Evolutionary conservation across 2,113 vertebrate genomes (phyloP).

Genomic region (Sakesphorus luctuosus): DNA sequence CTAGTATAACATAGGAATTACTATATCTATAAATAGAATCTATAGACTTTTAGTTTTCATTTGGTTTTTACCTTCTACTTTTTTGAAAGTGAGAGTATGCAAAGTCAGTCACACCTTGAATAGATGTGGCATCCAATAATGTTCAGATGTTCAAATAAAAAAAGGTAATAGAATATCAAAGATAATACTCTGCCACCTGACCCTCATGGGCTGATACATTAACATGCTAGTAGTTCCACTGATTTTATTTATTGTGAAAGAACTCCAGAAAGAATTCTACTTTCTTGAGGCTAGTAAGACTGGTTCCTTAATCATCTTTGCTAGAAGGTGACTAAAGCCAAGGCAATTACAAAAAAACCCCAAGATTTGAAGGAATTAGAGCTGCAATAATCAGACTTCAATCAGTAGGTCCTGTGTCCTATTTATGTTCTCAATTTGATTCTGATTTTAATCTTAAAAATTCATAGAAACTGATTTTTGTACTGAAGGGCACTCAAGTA

Average conservation of each 20-base stretch:
- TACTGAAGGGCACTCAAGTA: background rate
- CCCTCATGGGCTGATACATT: background rate
- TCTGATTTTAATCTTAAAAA: background rate
- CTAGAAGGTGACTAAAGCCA: background rate
- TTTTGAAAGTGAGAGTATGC: background rate
- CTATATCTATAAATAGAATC: background rate
- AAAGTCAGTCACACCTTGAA: background rate
- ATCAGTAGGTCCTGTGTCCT: background rate
- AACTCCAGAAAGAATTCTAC: background rate
- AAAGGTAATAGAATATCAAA: background rate
- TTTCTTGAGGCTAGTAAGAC: background rate
- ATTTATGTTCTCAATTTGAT: background rate
- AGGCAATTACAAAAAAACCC: background rate
- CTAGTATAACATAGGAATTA: background rate
- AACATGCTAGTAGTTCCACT: background rate
- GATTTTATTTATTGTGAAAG: background rate
- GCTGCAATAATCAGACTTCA: background rate
- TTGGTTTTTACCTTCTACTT: background rate
- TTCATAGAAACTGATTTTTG: background rate
- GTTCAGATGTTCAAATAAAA: background rate
- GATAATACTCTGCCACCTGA: background rate
- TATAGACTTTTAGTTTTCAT: background rate
- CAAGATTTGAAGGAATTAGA: background rate
- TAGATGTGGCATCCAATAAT: background rate
- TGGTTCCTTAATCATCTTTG: background rate